phyloP scores from a whole-genome alignment of 1,140 invertebrate genomes.

The Pseudomyrmex flavicornis region DNA sequence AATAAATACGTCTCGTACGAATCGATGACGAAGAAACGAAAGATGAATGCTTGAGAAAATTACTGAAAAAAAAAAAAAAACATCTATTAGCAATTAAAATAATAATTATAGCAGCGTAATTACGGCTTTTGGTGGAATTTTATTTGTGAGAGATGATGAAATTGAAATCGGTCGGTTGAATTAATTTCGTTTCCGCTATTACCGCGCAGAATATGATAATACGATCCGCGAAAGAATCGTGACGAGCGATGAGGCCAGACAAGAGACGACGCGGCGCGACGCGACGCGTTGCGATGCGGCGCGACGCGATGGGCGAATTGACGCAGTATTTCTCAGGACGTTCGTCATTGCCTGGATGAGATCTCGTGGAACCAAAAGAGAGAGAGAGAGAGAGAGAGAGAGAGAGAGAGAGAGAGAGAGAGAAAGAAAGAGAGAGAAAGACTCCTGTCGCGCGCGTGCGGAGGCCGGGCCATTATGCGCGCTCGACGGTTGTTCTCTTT shows the following conservation, averaged over 20 bases:
- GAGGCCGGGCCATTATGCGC: conserved; percentile 68
- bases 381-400: conserved; percentile 10
- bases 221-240: conserved; percentile 19
- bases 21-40: no score
- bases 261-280: conserved; percentile 32
- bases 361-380: conserved; percentile 43
- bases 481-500: conserved; percentile 71
- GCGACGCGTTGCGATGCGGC: conserved; percentile 37
- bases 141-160: no score
- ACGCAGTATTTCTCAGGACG: conserved; percentile 54
- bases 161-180: no score
- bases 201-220: no score
- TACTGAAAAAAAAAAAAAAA: no score
- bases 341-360: conserved; percentile 61
- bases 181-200: no score
- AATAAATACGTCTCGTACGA: no score
- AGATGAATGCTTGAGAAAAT: no score
- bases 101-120: no score
- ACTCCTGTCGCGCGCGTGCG: conserved; percentile 36
- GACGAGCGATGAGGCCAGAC: conserved; percentile 5
- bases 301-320: conserved; percentile 13
- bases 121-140: no score
- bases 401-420: conserved; percentile 17
- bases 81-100: no score
- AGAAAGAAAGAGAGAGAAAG: conserved; percentile 23